Evolutionary conservation across 2,113 vertebrate species (phyloP).

Genomic region (Barbus barbus): DNA sequence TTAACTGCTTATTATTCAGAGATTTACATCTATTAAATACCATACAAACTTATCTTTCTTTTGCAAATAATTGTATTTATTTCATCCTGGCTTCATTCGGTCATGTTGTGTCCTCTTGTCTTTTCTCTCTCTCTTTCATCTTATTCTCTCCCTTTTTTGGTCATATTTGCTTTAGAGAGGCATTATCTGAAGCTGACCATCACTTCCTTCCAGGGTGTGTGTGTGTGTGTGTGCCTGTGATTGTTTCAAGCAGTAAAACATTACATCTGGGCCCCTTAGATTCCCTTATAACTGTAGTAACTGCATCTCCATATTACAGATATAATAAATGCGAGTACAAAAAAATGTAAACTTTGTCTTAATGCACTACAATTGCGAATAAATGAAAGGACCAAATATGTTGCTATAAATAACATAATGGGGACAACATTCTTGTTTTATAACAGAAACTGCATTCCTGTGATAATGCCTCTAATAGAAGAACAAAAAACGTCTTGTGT

Average conservation of each 20-base stretch:
- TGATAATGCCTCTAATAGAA: background rate
- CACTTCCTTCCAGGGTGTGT: slow-evolving; percentile 39
- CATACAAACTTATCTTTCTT: background rate
- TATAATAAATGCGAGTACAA: background rate
- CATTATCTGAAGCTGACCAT: slow-evolving; percentile 68
- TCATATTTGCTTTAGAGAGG: slow-evolving; percentile 68
- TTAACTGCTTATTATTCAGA: background rate
- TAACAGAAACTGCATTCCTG: background rate
- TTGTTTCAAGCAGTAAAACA: slow-evolving; percentile 37
- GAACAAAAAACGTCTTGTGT: background rate
- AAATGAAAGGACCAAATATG: background rate
- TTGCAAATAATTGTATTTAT: background rate
- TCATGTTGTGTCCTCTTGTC: slow-evolving; percentile 30
- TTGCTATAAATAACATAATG: background rate
- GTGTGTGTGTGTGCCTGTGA: background rate
- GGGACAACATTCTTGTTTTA: background rate
- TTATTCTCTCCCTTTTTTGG: slow-evolving; percentile 73
- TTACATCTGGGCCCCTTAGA: background rate
- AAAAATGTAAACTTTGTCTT: background rate
- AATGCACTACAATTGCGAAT: background rate
- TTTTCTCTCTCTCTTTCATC: slow-evolving; percentile 44
- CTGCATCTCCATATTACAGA: no score
- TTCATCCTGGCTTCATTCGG: background rate
- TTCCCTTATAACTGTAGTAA: background rate
- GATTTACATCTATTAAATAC: background rate